These are phyloP conservation scores for Formicarius rufipectus DNA, from an alignment of 2,113 vertebrate genomes.

Conservation along the genomic window DNA sequence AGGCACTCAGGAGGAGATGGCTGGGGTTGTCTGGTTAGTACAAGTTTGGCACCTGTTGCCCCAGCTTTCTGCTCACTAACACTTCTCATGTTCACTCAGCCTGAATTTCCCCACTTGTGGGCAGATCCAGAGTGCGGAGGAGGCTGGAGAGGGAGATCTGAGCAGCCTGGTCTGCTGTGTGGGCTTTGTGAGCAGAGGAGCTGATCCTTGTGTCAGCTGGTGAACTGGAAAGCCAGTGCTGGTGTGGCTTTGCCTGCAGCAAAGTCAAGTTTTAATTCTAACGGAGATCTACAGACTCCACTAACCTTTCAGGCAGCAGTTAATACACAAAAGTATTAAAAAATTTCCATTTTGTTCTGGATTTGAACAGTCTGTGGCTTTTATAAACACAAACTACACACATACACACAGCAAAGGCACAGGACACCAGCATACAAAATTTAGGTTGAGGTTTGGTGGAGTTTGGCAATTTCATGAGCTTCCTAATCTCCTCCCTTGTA, in stretches of 20 bases:
- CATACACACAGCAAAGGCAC: background rate
- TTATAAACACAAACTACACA: background rate
- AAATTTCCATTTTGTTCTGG: background rate
- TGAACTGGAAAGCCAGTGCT: background rate
- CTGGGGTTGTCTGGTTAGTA: background rate
- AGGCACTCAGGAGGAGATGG: background rate
- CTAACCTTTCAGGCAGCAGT: background rate
- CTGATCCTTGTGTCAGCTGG: background rate
- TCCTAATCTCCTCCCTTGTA: background rate
- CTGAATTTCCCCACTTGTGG: background rate
- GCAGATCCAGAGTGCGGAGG: background rate
- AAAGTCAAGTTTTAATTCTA: background rate
- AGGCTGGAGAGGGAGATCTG: background rate
- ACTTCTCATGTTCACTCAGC: background rate
- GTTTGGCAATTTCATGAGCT: background rate
- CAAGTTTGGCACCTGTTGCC: background rate
- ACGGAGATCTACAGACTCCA: background rate
- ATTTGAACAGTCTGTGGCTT: background rate
- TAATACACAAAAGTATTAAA: background rate
- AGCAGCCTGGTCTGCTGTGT: background rate
- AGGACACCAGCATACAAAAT: background rate
- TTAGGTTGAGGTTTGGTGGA: background rate
- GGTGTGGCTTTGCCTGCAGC: background rate
- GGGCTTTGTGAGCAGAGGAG: background rate
- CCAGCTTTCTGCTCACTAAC: background rate